A percentile compares a stretch with the other conserved stretches of the same genome.
phyloP scores from a whole-genome alignment of 2,113 vertebrate species.

The Galbula dea region DNA sequence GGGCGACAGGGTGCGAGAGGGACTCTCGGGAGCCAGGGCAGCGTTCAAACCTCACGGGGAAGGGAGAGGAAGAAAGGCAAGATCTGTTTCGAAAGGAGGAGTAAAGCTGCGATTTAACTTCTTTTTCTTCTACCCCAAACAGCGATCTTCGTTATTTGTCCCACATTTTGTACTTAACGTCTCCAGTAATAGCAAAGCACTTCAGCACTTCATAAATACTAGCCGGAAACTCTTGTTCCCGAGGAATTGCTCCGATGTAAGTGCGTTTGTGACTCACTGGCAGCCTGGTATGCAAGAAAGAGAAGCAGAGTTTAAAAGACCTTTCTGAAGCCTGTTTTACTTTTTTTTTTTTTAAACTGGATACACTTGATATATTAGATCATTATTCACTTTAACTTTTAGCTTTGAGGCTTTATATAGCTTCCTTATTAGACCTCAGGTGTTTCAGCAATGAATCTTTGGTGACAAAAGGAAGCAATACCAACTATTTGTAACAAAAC shows the following conservation, averaged over 20 bases:
- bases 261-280: background rate
- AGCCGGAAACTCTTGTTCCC: background rate
- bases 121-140: background rate
- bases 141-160: accelerated
- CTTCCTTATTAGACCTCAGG: background rate
- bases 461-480: background rate
- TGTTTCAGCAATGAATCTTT: background rate
- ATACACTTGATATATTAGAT: background rate
- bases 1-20: background rate
- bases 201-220: background rate
- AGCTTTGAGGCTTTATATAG: background rate
- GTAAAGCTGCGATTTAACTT: accelerated
- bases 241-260: background rate
- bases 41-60: too few species aligned
- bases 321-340: background rate
- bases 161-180: accelerated
- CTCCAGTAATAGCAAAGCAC: background rate
- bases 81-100: background rate
- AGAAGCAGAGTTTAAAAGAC: background rate
- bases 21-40: accelerated
- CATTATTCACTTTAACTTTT: background rate
- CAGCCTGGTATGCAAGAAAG: background rate
- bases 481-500: background rate
- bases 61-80: background rate
- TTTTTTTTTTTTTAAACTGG: background rate